Conservation (phyloP, 1,140 invertebrate species). For the Habropoda laboriosa region DNA sequence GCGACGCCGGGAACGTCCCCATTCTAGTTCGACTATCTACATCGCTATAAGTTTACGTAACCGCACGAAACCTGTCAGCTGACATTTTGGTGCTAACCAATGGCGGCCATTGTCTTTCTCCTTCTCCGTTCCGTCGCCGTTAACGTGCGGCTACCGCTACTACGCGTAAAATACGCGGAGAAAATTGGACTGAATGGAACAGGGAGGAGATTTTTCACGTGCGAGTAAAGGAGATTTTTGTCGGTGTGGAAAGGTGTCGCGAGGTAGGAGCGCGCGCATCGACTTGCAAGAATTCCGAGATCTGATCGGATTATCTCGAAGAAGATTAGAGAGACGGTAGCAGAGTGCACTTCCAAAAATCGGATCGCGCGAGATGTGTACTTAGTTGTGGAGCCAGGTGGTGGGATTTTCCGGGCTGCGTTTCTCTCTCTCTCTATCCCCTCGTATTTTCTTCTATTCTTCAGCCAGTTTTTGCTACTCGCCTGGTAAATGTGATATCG, state of each 20-base stretch:
- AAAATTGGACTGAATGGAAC: too few relatives aligned
- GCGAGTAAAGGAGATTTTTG: too few relatives aligned
- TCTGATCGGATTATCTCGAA: conserved; percentile 23
- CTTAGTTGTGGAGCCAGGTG: too few relatives aligned
- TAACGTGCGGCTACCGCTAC: too few relatives aligned
- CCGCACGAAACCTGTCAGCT: conserved; percentile 77
- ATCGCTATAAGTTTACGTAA: conserved; percentile 80
- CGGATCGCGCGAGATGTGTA: background rate
- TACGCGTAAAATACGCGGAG: too few relatives aligned
- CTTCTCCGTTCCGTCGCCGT: conserved; percentile 27
- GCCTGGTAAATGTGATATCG: conserved; percentile 32
- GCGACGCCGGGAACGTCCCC: conserved; percentile 74
- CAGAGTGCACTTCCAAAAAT: conserved; percentile 30
- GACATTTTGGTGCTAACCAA: conserved; percentile 76
- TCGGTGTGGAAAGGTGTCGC: background rate
- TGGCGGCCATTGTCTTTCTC: conserved; percentile 60
- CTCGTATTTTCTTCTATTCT: conserved; percentile 30
- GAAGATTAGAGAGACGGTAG: conserved; percentile 12
- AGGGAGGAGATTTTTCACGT: too few relatives aligned
- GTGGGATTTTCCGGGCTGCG: conserved; percentile 1
- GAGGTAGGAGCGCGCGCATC: background rate
- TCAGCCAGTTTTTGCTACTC: background rate
- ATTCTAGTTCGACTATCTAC: conserved; percentile 78
- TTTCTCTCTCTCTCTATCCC: background rate
- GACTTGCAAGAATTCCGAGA: background rate